phyloP scores from a whole-genome alignment of 2,797 vertebrate genomes.

The Myiotriccus ornatus region DNA sequence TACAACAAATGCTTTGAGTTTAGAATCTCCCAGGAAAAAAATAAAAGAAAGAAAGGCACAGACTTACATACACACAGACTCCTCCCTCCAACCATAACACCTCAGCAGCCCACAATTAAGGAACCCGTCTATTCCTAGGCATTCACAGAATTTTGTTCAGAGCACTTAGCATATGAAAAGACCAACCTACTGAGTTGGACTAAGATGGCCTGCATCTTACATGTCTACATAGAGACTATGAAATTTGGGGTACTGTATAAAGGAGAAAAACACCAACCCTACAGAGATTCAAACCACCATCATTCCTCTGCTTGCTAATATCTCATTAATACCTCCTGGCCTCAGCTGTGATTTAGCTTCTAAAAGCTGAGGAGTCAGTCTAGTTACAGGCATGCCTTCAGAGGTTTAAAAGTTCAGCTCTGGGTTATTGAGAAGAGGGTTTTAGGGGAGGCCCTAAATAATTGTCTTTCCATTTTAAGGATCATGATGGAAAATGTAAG shows the following conservation, averaged over 20 bases:
- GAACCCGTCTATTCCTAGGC: neutral
- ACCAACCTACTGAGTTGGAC: neutral
- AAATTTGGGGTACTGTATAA: neutral
- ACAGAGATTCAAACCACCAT: neutral
- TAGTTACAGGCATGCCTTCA: neutral
- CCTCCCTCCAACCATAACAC: neutral
- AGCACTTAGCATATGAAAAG: neutral
- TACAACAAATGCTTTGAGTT: neutral
- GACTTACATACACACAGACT: neutral
- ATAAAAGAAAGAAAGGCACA: neutral
- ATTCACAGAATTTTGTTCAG: neutral
- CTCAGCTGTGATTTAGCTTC: neutral
- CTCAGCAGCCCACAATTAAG: neutral
- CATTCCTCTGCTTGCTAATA: neutral
- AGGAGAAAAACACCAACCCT: neutral
- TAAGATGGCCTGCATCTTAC: neutral
- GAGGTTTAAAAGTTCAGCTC: neutral
- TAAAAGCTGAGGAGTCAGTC: neutral
- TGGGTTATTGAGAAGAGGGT: neutral
- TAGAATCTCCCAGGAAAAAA: neutral
- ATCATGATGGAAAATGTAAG: neutral
- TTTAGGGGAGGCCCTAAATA: neutral
- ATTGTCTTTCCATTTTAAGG: neutral
- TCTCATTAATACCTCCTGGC: neutral
- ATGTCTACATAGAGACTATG: neutral